Percentiles rank a stretch among this genome's conserved stretches.
Conservation (phyloP, 2,888 invertebrate genomes). For the Poecilobothrus nobilitatus region DNA sequence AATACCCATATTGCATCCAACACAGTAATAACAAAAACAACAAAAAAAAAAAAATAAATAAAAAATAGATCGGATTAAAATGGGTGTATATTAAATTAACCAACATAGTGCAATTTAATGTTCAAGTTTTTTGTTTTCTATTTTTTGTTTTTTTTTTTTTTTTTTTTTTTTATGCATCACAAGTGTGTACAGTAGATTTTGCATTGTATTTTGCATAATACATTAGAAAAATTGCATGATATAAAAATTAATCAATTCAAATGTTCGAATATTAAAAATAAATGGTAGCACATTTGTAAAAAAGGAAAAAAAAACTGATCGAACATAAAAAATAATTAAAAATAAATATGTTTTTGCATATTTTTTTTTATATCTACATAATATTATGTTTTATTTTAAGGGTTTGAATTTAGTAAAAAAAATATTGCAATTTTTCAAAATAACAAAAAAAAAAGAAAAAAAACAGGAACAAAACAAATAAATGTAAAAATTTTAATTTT, state of each 20-base stretch:
- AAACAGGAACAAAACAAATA: background rate
- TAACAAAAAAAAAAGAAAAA: background rate
- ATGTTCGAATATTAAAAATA: background rate
- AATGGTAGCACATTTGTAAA: background rate
- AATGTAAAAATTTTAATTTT: too few species aligned
- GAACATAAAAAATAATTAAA: slow-evolving; percentile 5
- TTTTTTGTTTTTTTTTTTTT: background rate
- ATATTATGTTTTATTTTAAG: too few species aligned
- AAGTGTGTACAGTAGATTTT: background rate
- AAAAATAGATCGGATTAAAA: too few species aligned
- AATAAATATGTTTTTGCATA: background rate
- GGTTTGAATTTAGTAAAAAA: background rate
- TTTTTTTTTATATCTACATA: too few species aligned
- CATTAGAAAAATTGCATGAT: slow-evolving; percentile 1
- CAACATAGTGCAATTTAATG: background rate
- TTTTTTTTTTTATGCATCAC: too few species aligned
- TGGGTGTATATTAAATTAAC: background rate
- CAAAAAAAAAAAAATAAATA: too few species aligned
- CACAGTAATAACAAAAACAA: too few species aligned
- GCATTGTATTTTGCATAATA: background rate
- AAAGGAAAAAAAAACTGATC: too few species aligned
- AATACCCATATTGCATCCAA: too few species aligned
- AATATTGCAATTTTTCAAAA: background rate
- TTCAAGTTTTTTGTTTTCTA: background rate
- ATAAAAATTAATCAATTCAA: background rate